Conservation (phyloP, 2,888 invertebrate genomes). For the Myopa testacea region DNA sequence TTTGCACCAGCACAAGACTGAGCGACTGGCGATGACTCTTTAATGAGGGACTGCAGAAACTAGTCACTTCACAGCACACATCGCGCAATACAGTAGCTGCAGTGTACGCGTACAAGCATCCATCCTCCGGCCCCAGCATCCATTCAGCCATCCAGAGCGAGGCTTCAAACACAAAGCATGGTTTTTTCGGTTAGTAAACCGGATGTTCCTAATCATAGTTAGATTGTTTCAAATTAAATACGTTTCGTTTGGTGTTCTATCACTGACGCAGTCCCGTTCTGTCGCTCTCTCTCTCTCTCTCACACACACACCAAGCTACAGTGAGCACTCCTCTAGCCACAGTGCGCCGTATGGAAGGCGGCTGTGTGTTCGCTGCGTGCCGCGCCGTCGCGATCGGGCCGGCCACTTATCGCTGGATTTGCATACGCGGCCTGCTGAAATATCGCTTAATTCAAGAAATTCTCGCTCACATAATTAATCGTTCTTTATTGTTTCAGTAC, state of each 20-base stretch:
- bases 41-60: conserved; percentile 4
- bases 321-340: not conserved
- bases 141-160: conserved; percentile 23
- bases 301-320: not conserved
- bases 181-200: conserved; percentile 68
- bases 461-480: conserved; percentile 35
- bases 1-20: conserved; percentile 10
- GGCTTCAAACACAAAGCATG: conserved; percentile 40
- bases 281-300: conserved; percentile 24
- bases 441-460: conserved; percentile 10
- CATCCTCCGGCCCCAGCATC: conserved; percentile 40
- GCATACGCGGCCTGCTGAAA: conserved; percentile 19
- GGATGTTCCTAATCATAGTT: conserved; percentile 68
- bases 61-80: conserved; percentile 5
- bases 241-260: conserved; percentile 45
- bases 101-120: conserved; percentile 49
- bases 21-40: conserved; percentile 11
- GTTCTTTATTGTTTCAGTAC: conserved; percentile 21
- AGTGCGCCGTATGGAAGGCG: too few relatives aligned
- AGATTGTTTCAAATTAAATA: conserved; percentile 68
- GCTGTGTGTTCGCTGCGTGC: not conserved
- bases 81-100: conserved; percentile 59
- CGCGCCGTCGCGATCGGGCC: not conserved
- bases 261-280: conserved; percentile 21
- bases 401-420: conserved; percentile 33